Percentiles rank a stretch among this genome's conserved stretches.
These are phyloP conservation scores for Pseudomyrmex cubaensis DNA, from an alignment of 1,140 invertebrate genomes.

Conservation along the genomic window DNA sequence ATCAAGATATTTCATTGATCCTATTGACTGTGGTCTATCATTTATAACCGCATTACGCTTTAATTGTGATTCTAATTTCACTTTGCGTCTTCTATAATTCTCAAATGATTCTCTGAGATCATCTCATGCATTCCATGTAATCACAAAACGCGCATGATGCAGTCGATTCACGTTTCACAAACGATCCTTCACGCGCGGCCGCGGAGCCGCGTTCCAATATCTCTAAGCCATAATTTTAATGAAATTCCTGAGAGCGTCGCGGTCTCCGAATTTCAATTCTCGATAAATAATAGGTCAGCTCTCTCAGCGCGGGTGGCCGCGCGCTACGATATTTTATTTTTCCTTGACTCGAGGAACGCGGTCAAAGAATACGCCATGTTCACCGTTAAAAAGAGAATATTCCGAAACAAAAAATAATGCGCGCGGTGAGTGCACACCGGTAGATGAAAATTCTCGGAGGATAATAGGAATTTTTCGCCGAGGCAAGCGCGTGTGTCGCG, in stretches of 20 bases:
- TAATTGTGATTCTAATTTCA: not conserved
- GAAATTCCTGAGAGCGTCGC: slow-evolving; percentile 76
- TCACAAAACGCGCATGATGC: not conserved
- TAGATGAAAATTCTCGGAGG: slow-evolving; percentile 66
- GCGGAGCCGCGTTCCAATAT: slow-evolving; percentile 72
- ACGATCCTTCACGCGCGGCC: slow-evolving; percentile 64
- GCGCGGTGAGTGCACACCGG: slow-evolving; percentile 36
- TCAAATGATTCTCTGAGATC: not conserved
- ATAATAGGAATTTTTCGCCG: slow-evolving; percentile 71
- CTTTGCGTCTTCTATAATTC: not conserved
- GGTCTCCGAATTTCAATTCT: slow-evolving; percentile 77
- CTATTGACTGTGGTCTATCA: not conserved
- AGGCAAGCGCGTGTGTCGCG: slow-evolving; percentile 18
- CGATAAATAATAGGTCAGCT: slow-evolving; percentile 69
- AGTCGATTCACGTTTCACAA: slow-evolving; percentile 68
- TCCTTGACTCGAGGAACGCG: slow-evolving; percentile 51
- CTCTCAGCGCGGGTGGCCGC: not conserved
- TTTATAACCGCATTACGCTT: not conserved
- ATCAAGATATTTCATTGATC: not conserved
- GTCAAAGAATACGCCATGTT: slow-evolving; percentile 55
- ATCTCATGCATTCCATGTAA: not conserved
- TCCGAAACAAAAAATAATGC: slow-evolving; percentile 60
- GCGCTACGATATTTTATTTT: slow-evolving; percentile 68
- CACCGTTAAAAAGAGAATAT: not conserved
- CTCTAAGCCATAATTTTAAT: slow-evolving; percentile 80